Percentiles rank a stretch among this genome's conserved stretches.
Conservation (phyloP, 2,113 vertebrate genomes). For the Upupa epops region DNA sequence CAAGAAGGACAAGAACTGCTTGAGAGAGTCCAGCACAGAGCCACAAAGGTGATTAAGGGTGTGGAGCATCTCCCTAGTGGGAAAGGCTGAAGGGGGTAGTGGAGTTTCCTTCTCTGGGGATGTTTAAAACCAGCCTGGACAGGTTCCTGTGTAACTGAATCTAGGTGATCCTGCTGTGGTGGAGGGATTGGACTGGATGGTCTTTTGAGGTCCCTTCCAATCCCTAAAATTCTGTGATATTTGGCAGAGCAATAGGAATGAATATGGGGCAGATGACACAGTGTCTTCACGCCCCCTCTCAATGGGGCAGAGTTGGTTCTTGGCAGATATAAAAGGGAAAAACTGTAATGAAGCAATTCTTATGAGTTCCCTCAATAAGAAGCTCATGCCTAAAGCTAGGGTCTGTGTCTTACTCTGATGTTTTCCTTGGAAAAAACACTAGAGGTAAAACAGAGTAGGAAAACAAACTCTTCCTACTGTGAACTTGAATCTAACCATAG, state of each 20-base stretch:
- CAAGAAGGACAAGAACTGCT: no score
- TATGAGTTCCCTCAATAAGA: background rate
- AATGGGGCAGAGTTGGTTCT: rapidly evolving
- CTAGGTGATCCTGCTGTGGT: no score
- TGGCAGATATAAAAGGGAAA: background rate
- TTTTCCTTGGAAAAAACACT: background rate
- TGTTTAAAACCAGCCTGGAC: no score
- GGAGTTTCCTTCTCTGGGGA: no score
- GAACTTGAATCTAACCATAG: background rate
- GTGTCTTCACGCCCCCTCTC: background rate
- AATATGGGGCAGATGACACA: rapidly evolving
- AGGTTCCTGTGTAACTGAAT: no score
- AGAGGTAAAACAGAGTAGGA: background rate
- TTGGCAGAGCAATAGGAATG: background rate
- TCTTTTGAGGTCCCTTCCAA: no score
- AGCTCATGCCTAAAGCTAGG: background rate
- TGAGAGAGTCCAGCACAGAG: no score
- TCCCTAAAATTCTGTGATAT: no score
- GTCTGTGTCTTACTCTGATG: background rate
- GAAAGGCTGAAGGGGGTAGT: no score
- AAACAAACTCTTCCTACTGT: background rate
- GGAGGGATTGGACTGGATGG: no score
- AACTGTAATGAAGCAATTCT: background rate
- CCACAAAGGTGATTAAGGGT: no score
- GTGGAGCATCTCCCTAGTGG: no score